Percentiles rank a stretch among this genome's conserved stretches.
Evolutionary conservation across 2,888 invertebrate species (phyloP).

Genomic region (Cancer borealis): DNA sequence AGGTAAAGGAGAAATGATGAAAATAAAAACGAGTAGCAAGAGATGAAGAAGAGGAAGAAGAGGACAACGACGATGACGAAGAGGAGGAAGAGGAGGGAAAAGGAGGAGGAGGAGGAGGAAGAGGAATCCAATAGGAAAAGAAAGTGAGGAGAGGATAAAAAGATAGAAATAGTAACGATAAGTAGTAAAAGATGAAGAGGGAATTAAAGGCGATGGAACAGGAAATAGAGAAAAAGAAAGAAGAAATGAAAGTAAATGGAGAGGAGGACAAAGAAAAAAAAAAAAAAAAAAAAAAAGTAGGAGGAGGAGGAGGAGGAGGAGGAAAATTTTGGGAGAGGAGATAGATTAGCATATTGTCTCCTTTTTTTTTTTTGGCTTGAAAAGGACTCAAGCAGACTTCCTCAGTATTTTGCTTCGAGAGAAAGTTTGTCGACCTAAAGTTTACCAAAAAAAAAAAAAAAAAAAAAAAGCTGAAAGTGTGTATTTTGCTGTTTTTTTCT

Average conservation of each 20-base stretch:
- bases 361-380: background rate
- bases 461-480: constrained; percentile 14
- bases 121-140: background rate
- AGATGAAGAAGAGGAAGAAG: background rate
- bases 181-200: background rate
- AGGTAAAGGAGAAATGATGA: background rate
- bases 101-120: background rate
- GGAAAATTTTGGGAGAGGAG: background rate
- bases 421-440: constrained; percentile 16
- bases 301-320: background rate
- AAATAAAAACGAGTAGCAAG: background rate
- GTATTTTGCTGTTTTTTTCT: background rate
- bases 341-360: constrained; percentile 51
- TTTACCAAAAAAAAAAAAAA: background rate
- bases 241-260: background rate
- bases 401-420: background rate
- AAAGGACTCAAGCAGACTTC: background rate
- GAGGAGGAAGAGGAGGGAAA: background rate
- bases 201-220: background rate
- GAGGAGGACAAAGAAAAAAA: background rate
- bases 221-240: background rate
- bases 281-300: background rate
- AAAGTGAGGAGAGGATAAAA: background rate
- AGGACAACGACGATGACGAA: background rate
- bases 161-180: background rate